Evolutionary conservation across 2,797 vertebrate species (phyloP).

Genomic region (Anguilla pacifica): DNA sequence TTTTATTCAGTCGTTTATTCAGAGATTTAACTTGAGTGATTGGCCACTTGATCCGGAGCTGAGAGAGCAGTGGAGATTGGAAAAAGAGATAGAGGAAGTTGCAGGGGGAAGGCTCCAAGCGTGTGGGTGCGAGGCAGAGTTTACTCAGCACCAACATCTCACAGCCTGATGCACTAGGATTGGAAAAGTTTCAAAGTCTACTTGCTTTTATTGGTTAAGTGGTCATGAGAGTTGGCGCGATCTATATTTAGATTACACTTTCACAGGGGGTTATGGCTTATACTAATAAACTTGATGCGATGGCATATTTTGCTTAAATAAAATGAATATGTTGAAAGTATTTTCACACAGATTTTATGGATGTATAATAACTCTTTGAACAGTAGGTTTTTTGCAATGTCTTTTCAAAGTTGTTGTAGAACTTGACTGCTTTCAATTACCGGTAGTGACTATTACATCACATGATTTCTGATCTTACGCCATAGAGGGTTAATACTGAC

Average conservation of each 20-base stretch:
- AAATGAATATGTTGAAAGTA: too few relatives aligned
- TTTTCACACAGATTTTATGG: too few relatives aligned
- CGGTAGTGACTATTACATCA: too few relatives aligned
- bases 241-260: neutral
- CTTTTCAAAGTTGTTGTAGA: too few relatives aligned
- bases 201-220: neutral
- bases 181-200: constrained; percentile 11
- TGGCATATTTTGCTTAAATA: too few relatives aligned
- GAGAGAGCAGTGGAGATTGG: neutral
- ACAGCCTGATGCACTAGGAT: constrained; percentile 13
- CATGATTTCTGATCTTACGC: too few relatives aligned
- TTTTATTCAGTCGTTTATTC: too few relatives aligned
- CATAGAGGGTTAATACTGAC: too few relatives aligned
- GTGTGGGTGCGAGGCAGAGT: constrained; percentile 19
- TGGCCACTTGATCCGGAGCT: neutral
- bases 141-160: constrained; percentile 13
- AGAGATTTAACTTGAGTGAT: neutral
- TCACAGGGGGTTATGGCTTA: neutral
- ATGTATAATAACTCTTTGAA: too few relatives aligned
- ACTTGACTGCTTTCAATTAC: too few relatives aligned
- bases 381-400: too few relatives aligned
- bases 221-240: neutral
- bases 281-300: too few relatives aligned
- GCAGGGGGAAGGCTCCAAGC: neutral
- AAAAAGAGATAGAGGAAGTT: constrained; percentile 17